Evolutionary conservation across 2,113 vertebrate genomes (phyloP), one percentile per base, ranked within the genome.

Genomic region (Alexandromys fortis): DNA sequence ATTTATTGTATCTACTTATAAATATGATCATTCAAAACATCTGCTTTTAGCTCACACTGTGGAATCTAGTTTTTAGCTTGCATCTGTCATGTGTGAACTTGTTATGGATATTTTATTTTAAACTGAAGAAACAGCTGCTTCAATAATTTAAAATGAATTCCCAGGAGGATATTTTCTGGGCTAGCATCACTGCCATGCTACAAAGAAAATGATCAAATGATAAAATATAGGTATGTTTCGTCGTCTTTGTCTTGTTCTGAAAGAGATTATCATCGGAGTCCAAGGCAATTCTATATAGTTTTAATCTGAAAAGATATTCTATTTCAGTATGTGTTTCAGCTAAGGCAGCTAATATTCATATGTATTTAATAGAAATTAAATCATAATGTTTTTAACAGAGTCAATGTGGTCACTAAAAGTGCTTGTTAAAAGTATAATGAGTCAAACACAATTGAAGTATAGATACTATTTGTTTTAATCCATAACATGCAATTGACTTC

Each of bases 61-160:
- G 83, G 96, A 98, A 98, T 98, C 98, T 97, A 98, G 97, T 70
- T 98, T 98, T 98, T 98, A 98, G 90, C 98, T 98, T 98, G 92
- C 98, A 99, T 98, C 98, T 99, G 99, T 98, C 98, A 98, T 98
- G 99, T 99, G 99, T 99, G 98, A 99, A 99, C 98, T 98, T 98
- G 98, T 98, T 98, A 98, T 98, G 97, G 98, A 98, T 98, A 98
- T 98, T 98, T 98, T 98, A 98, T 98, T 98, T 98, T 98, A 97
- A 98, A 98, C 95, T 97, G 97, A 98, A 98, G 98, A 98, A 99
- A 98, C 99, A 99, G 98, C 98, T 99, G 98, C 98, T 98, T 98
- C 96, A 92, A 92, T 98, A 95, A 98, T 98, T 98, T 98, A 98
- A 98, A 98, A 98, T 98, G 88, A 98, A 98, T 98, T 98, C 99